These are phyloP conservation scores for Isotomurus palustris DNA, from an alignment of 2,888 invertebrate species.

Conservation along the genomic window DNA sequence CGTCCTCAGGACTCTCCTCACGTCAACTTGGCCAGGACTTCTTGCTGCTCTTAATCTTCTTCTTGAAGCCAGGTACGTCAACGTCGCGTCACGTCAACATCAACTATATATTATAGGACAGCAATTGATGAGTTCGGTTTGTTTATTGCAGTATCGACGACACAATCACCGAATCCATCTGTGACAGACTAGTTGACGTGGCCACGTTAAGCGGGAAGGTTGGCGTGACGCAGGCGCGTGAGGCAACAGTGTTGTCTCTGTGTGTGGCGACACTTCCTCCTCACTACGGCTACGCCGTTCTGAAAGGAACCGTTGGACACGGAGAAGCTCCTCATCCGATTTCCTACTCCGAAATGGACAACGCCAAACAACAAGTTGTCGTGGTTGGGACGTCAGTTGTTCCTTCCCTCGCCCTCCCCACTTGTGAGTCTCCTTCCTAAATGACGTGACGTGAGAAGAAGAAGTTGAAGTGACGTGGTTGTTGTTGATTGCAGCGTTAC, in stretches of 20 bases:
- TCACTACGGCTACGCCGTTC: slow-evolving; percentile 85
- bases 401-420: slow-evolving; percentile 41
- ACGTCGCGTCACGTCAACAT: background rate
- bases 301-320: slow-evolving; percentile 55
- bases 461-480: too few relatives aligned
- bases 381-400: slow-evolving; percentile 75
- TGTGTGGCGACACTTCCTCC: slow-evolving; percentile 96
- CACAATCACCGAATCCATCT: slow-evolving; percentile 79
- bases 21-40: slow-evolving; percentile 92
- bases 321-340: slow-evolving; percentile 47
- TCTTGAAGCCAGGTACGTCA: slow-evolving; percentile 73
- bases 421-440: slow-evolving; percentile 21
- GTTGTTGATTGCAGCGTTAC: slow-evolving; percentile 20
- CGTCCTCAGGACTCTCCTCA: slow-evolving; percentile 63
- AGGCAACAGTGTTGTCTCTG: slow-evolving; percentile 89
- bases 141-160: slow-evolving; percentile 71
- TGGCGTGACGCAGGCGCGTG: slow-evolving; percentile 70
- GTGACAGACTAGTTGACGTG: slow-evolving; percentile 85
- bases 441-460: too few relatives aligned
- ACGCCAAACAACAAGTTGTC: slow-evolving; percentile 82
- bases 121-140: slow-evolving; percentile 3
- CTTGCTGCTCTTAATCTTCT: slow-evolving; percentile 85
- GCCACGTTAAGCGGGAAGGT: slow-evolving; percentile 85
- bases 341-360: slow-evolving; percentile 64
- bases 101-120: background rate